Evolutionary conservation across 2,888 invertebrate species (phyloP), one percentile per base, ranked within the genome.

Genomic region (Dicycla oo): DNA sequence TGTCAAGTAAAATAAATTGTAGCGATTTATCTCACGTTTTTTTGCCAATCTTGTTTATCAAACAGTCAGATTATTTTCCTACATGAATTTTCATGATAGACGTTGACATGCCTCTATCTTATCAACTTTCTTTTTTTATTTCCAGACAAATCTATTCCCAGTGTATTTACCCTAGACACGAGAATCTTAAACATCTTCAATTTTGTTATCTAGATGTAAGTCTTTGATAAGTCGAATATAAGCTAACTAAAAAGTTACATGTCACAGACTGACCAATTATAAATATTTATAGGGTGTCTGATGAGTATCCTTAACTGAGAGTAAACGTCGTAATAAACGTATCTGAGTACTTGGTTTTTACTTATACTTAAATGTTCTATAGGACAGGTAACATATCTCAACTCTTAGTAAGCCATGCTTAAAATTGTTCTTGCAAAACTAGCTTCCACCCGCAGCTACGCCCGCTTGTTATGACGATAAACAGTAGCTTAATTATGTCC

Each of bases 361-460:
- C n/a, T n/a, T n/a, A n/a, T n/a, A n/a, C n/a, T n/a, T n/a, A n/a
- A 49, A 62, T 70, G 43, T 68, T 56, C 30, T 57, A 51, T 51
- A 34, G 40, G 49, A 65, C 67, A 65, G 51, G 45, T 60, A 69
- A 62, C 65, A 69, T 57, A 68, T 64, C n/a, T 38, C n/a, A 60
- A 70, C 47, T 62, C 47, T 72, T 43, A 47, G 47, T 30, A 34
- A 49, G 30, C 49, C 73, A 72, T 60, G 72, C n/a, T 67, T 56
- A 30, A 75, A 75, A 73, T 82, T 71, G 68, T 69, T 66, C 73
- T 60, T 43, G 57, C 34, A 23, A 47, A 38, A 78, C 73, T 73
- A 80, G n/a, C n/a, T n/a, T n/a, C n/a, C n/a, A n/a, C n/a, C n/a
- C n/a, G n/a, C n/a, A n/a, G n/a, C n/a, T n/a, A n/a, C n/a, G n/a